Percentiles rank a stretch among this genome's conserved stretches.
Evolutionary conservation across 2,113 vertebrate species (phyloP).

Genomic region (Gopherus flavomarginatus): DNA sequence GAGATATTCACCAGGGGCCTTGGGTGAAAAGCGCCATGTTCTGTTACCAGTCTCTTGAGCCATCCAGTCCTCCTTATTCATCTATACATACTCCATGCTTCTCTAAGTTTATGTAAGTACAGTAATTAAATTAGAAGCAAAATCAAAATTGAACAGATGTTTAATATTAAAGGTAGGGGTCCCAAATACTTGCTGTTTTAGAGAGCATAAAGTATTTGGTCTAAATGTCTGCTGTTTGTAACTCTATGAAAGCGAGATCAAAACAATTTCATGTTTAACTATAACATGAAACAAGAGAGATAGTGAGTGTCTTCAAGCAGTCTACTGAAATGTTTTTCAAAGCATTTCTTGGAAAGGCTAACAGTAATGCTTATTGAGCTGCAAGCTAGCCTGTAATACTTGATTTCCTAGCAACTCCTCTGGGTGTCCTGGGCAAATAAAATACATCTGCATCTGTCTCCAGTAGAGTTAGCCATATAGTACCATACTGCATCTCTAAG

Average conservation of each 20-base stretch:
- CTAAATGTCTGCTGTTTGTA: neutral
- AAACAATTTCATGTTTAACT: neutral
- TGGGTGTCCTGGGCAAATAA: too few species aligned
- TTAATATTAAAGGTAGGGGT: neutral
- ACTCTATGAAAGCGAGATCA: neutral
- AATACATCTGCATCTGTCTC: too few species aligned
- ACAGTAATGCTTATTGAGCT: neutral
- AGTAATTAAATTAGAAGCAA: neutral
- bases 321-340: neutral
- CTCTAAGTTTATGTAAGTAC: neutral
- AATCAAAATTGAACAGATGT: neutral
- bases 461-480: too few species aligned
- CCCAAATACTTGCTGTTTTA: neutral
- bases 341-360: neutral
- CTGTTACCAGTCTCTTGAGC: neutral
- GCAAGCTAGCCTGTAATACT: neutral
- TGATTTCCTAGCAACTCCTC: neutral
- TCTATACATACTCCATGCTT: neutral
- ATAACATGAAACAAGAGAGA: neutral
- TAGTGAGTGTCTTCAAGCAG: neutral
- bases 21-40: neutral
- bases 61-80: neutral
- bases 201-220: neutral
- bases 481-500: too few species aligned
- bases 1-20: neutral